Evolutionary conservation across 2,888 invertebrate species (phyloP).

Genomic region (Napeogenes sylphis): DNA sequence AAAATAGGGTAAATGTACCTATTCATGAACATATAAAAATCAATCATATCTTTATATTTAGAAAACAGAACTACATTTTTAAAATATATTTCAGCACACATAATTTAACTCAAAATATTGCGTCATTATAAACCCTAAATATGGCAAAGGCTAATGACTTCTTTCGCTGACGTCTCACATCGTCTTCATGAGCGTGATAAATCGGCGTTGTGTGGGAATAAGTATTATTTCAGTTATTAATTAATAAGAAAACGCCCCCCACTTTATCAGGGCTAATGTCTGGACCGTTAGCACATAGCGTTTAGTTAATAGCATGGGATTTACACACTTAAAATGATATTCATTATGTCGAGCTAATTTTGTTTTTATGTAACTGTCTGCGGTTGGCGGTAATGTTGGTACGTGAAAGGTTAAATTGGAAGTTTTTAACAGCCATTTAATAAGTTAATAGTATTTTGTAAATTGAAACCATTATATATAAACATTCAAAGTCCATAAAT

Average conservation of each 20-base stretch:
- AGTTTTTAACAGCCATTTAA: not conserved
- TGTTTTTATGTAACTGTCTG: not conserved
- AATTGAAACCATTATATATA: too few relatives aligned
- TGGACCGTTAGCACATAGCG: constrained; percentile 48
- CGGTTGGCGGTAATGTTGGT: not conserved
- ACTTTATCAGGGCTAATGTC: constrained; percentile 64
- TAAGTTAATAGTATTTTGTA: too few relatives aligned
- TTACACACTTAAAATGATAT: constrained; percentile 46
- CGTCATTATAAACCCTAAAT: constrained; percentile 34
- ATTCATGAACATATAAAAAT: constrained; percentile 39
- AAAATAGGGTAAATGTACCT: too few relatives aligned
- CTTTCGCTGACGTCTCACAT: constrained; percentile 71
- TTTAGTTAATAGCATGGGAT: constrained; percentile 65
- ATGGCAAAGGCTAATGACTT: constrained; percentile 62
- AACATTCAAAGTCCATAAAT: too few relatives aligned
- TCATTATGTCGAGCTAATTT: not conserved
- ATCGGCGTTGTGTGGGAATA: constrained; percentile 68
- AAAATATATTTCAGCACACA: not conserved
- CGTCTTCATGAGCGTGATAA: constrained; percentile 71
- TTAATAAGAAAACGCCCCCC: constrained; percentile 69
- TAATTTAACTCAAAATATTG: constrained; percentile 6
- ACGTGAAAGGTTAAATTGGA: not conserved
- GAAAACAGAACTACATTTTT: not conserved
- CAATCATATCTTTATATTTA: constrained; percentile 28
- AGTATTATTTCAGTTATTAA: constrained; percentile 66